These are phyloP conservation scores for Eurystomus gularis DNA, from an alignment of 2,113 vertebrate species.

Conservation along the genomic window DNA sequence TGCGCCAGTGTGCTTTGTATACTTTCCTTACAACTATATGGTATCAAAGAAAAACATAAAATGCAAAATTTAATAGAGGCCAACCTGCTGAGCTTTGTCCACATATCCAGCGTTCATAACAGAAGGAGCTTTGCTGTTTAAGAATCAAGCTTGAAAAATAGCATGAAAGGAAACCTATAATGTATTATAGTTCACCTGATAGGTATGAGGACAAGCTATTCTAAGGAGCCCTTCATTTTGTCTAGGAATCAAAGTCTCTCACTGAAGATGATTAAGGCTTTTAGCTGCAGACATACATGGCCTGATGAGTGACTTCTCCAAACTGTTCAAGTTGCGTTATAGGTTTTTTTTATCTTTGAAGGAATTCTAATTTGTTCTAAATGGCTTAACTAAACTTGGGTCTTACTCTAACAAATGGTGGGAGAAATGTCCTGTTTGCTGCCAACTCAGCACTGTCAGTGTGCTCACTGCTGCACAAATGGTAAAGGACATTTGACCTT, in stretches of 20 bases:
- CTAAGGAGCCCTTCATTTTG: neutral
- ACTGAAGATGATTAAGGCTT: neutral
- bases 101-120: neutral
- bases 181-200: neutral
- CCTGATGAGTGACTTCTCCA: neutral
- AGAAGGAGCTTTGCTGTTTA: neutral
- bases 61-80: neutral
- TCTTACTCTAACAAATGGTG: neutral
- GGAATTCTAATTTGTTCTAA: neutral
- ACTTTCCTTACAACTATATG: neutral
- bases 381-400: neutral
- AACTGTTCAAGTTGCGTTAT: neutral
- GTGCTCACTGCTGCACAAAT: constrained; percentile 6
- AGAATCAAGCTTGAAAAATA: neutral
- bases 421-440: neutral
- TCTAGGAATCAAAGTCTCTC: neutral
- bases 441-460: neutral
- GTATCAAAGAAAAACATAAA: neutral
- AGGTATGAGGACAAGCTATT: neutral
- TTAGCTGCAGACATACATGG: neutral
- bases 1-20: neutral
- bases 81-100: neutral
- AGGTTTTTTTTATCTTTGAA: neutral
- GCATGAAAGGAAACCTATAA: neutral
- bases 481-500: neutral